phyloP scores from a whole-genome alignment of 2,888 invertebrate genomes.

The Acleris emargana region DNA sequence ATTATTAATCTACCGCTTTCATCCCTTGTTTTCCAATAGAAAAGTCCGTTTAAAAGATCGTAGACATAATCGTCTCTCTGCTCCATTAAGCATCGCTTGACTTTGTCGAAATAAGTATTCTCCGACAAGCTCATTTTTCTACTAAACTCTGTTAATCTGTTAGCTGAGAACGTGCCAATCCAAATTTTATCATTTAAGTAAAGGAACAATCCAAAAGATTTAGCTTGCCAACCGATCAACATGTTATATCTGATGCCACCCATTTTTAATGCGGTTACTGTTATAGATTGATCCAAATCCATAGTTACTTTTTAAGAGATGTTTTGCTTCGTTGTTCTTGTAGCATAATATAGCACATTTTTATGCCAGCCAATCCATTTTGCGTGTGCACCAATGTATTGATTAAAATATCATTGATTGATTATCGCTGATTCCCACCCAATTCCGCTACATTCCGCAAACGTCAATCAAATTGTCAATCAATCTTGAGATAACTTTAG shows the following conservation, averaged over 20 bases:
- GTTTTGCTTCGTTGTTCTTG: neutral
- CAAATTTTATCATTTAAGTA: constrained; percentile 57
- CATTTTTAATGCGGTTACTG: constrained; percentile 58
- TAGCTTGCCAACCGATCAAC: constrained; percentile 61
- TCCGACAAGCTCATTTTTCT: constrained; percentile 59
- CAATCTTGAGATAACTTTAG: too few relatives aligned
- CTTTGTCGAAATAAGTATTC: constrained; percentile 51
- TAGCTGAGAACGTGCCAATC: constrained; percentile 66
- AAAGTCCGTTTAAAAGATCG: constrained; percentile 66
- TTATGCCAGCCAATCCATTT: too few relatives aligned
- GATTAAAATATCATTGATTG: too few relatives aligned
- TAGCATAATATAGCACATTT: neutral
- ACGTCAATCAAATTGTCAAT: too few relatives aligned
- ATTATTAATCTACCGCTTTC: constrained; percentile 52
- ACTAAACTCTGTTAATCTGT: constrained; percentile 61
- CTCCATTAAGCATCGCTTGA: constrained; percentile 57
- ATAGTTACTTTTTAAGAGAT: constrained; percentile 41
- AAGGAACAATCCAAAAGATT: constrained; percentile 64
- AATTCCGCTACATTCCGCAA: too few relatives aligned
- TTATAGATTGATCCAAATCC: constrained; percentile 62
- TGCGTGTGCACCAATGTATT: too few relatives aligned
- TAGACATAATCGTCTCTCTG: constrained; percentile 57
- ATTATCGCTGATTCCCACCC: too few relatives aligned
- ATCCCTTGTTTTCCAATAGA: constrained; percentile 66
- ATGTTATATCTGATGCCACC: constrained; percentile 54